These are phyloP conservation scores for Tromatobia lineatoria DNA, from an alignment of 2,888 invertebrate genomes.

Conservation along the genomic window DNA sequence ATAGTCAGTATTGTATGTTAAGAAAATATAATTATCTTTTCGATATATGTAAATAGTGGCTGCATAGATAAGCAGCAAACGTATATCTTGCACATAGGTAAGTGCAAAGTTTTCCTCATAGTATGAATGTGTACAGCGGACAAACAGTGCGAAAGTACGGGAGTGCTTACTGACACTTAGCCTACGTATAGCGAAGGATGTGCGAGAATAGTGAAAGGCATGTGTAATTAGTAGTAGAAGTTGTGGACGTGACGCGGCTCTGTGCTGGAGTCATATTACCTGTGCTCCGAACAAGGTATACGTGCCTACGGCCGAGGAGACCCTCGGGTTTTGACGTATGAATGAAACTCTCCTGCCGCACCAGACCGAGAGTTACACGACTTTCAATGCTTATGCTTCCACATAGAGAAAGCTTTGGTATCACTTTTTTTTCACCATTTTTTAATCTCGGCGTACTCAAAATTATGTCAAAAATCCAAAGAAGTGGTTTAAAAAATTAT, in stretches of 20 bases:
- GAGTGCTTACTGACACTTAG: conserved; percentile 29
- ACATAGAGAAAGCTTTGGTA: not conserved
- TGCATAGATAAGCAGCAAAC: not conserved
- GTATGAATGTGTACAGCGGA: not conserved
- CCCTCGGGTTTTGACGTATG: not conserved
- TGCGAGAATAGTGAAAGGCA: conserved; percentile 25
- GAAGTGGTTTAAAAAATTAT: too few relatives aligned
- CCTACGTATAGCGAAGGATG: not conserved
- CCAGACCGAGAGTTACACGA: conserved; percentile 10
- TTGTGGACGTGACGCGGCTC: conserved; percentile 39
- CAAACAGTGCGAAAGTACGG: conserved; percentile 10
- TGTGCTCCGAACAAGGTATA: conserved; percentile 26
- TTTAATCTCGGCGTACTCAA: not conserved
- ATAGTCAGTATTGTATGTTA: too few relatives aligned
- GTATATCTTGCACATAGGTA: not conserved
- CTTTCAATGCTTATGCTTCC: not conserved
- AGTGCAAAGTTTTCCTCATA: not conserved
- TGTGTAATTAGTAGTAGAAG: conserved; percentile 54
- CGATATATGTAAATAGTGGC: too few relatives aligned
- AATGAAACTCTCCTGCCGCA: conserved; percentile 17
- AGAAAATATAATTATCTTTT: too few relatives aligned
- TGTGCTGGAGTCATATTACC: conserved; percentile 21
- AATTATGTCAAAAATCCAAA: not conserved
- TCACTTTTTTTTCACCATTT: not conserved
- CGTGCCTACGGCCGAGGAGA: not conserved